Conservation (phyloP, 2,888 invertebrate genomes). For the Limenitis camilla region DNA sequence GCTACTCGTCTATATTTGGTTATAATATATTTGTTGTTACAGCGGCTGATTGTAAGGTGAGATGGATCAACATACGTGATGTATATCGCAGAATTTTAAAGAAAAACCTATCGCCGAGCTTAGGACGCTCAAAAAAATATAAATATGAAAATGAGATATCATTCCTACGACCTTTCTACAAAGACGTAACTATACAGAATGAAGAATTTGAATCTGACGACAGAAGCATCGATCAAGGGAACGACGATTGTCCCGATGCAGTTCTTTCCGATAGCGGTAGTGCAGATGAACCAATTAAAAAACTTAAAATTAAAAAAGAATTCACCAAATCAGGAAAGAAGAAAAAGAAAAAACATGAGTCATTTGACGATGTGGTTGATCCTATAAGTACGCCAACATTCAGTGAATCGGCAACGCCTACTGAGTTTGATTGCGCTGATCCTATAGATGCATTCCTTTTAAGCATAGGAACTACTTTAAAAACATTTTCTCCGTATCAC, state of each 20-base stretch:
- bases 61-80: slow-evolving; percentile 67
- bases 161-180: slow-evolving; percentile 56
- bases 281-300: slow-evolving; percentile 33
- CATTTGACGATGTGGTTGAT: slow-evolving; percentile 28
- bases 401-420: slow-evolving; percentile 28
- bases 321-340: slow-evolving; percentile 31
- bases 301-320: slow-evolving; percentile 28
- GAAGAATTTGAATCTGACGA: slow-evolving; percentile 32
- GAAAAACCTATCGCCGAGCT: slow-evolving; percentile 34
- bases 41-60: slow-evolving; percentile 61
- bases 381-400: slow-evolving; percentile 29
- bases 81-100: slow-evolving; percentile 56
- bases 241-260: slow-evolving; percentile 32
- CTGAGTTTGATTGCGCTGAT: slow-evolving; percentile 49
- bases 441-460: slow-evolving; percentile 60
- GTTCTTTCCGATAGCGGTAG: slow-evolving; percentile 30
- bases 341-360: slow-evolving; percentile 26
- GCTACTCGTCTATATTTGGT: no score
- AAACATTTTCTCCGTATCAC: slow-evolving; percentile 60
- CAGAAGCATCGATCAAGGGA: slow-evolving; percentile 31
- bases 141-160: slow-evolving; percentile 55
- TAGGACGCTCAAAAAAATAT: slow-evolving; percentile 38
- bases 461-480: slow-evolving; percentile 60
- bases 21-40: slow-evolving; percentile 20
- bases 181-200: slow-evolving; percentile 39